A percentile compares a stretch with the other conserved stretches of the same genome.
Evolutionary conservation across 2,888 invertebrate genomes (phyloP).

Genomic region (Diplolepis rosae): DNA sequence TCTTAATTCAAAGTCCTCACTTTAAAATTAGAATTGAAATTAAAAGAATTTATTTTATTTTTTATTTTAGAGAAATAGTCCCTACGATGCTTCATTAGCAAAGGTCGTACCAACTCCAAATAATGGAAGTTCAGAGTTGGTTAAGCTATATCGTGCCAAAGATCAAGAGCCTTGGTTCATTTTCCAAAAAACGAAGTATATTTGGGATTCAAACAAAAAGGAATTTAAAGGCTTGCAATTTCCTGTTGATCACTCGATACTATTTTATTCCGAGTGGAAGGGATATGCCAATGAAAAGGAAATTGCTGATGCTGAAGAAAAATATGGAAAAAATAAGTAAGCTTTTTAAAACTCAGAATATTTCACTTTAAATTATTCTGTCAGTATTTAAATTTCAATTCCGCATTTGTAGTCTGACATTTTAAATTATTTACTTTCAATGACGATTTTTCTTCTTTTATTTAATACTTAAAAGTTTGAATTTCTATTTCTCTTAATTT

Average conservation of each 20-base stretch:
- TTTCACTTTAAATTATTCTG: not conserved
- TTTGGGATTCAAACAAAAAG: slow-evolving; percentile 89
- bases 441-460: too few species aligned
- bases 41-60: slow-evolving; percentile 22
- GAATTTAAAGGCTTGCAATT: slow-evolving; percentile 88
- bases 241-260: slow-evolving; percentile 83
- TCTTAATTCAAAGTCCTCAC: slow-evolving; percentile 32
- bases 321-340: slow-evolving; percentile 94
- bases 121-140: slow-evolving; percentile 97
- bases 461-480: too few species aligned
- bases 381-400: not conserved
- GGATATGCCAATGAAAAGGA: slow-evolving; percentile 91
- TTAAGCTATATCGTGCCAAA: slow-evolving; percentile 82
- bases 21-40: slow-evolving; percentile 37
- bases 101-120: slow-evolving; percentile 98
- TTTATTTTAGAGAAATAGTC: slow-evolving; percentile 81
- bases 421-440: not conserved
- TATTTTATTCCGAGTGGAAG: slow-evolving; percentile 87
- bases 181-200: slow-evolving; percentile 98
- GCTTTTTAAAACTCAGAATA: slow-evolving; percentile 45
- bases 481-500: too few species aligned
- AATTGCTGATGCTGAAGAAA: slow-evolving; percentile 83
- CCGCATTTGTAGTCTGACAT: not conserved
- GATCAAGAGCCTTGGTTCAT: slow-evolving; percentile 87
- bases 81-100: slow-evolving; percentile 85